These are phyloP conservation scores for Aphelenchoides besseyi DNA, from an alignment of 1,140 invertebrate genomes.

Conservation along the genomic window DNA sequence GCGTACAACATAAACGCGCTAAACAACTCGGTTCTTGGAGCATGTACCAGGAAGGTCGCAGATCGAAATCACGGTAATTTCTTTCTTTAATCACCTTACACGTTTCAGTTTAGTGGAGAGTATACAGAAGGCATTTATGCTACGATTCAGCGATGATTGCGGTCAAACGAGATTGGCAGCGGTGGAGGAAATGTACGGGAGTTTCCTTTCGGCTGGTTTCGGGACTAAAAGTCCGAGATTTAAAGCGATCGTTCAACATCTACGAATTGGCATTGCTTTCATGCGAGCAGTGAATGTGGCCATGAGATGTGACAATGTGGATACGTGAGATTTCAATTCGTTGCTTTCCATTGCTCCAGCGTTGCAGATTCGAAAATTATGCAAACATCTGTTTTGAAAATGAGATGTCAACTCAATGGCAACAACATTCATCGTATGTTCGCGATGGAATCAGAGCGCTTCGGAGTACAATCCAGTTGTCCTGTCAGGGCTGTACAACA, in stretches of 20 bases:
- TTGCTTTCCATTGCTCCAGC: background rate
- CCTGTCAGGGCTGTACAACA: background rate
- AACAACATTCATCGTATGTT: background rate
- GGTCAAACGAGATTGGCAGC: background rate
- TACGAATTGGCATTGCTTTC: conserved; percentile 11
- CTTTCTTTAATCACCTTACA: background rate
- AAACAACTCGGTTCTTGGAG: background rate
- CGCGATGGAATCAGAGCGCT: background rate
- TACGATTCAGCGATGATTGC: conserved; percentile 1
- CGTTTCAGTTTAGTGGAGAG: conserved; percentile 15
- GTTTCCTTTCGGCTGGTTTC: conserved; percentile 16
- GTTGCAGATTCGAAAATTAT: conserved; percentile 10
- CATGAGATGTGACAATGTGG: conserved; percentile 1
- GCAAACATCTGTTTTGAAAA: conserved; percentile 14
- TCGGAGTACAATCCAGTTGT: background rate
- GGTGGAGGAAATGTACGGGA: conserved; percentile 8
- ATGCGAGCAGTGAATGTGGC: conserved; percentile 10
- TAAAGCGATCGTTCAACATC: conserved; percentile 17
- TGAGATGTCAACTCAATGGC: conserved; percentile 17
- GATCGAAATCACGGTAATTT: conserved; percentile 6
- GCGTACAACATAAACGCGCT: conserved; percentile 15
- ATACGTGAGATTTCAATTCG: conserved; percentile 5
- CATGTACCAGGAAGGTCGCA: background rate
- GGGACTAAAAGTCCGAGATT: background rate
- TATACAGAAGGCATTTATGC: conserved; percentile 8